phyloP scores from a whole-genome alignment of 2,113 vertebrate genomes.

The Garra rufa region DNA sequence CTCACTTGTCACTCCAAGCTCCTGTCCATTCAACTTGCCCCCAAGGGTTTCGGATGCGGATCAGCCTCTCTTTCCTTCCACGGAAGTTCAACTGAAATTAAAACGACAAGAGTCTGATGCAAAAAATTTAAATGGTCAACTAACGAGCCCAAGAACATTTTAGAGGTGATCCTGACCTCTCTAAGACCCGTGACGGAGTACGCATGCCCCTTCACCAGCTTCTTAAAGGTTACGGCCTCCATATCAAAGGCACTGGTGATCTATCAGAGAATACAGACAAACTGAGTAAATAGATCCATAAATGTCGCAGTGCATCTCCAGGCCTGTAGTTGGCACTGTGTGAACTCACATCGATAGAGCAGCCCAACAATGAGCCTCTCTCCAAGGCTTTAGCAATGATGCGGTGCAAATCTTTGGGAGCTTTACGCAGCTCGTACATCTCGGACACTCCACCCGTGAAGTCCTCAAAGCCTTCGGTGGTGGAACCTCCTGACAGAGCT shows the following conservation, averaged over 20 bases:
- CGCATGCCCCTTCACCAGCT: slow-evolving; percentile 91
- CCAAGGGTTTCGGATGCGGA: slow-evolving; percentile 87
- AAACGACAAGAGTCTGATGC: neutral
- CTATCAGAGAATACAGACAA: slow-evolving; percentile 67
- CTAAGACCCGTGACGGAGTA: slow-evolving; percentile 86
- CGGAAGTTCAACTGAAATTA: slow-evolving; percentile 73
- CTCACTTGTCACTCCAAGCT: slow-evolving; percentile 87
- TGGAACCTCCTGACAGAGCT: slow-evolving; percentile 85
- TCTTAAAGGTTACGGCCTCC: slow-evolving; percentile 86
- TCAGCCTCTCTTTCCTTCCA: slow-evolving; percentile 74
- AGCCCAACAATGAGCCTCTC: slow-evolving; percentile 86
- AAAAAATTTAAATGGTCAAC: neutral
- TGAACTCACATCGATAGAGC: slow-evolving; percentile 85
- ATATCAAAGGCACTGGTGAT: slow-evolving; percentile 80
- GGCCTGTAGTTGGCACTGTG: neutral
- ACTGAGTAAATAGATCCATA: neutral
- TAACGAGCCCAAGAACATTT: neutral
- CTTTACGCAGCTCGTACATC: slow-evolving; percentile 80
- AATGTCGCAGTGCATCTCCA: neutral
- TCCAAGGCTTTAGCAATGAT: slow-evolving; percentile 83
- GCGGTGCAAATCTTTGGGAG: slow-evolving; percentile 76
- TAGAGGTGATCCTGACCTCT: slow-evolving; percentile 73
- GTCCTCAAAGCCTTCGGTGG: slow-evolving; percentile 89
- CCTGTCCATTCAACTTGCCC: slow-evolving; percentile 88
- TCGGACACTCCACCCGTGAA: slow-evolving; percentile 87